Percentiles rank a stretch among this genome's conserved stretches.
These are phyloP conservation scores for Epinephelus cyanopodus DNA, from an alignment of 2,113 vertebrate species.

Conservation along the genomic window DNA sequence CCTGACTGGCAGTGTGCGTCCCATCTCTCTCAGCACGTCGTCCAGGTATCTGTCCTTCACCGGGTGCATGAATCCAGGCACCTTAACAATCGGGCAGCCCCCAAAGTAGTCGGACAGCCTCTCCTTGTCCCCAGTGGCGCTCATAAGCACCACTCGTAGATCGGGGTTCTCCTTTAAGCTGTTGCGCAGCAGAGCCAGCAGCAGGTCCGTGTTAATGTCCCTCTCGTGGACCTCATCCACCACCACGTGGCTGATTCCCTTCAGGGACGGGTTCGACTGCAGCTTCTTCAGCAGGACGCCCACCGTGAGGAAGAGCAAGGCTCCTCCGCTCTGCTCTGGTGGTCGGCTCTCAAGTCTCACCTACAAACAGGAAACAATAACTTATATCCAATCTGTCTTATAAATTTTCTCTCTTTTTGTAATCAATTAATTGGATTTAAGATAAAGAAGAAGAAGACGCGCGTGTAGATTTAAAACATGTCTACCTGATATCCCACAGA, in stretches of 20 bases:
- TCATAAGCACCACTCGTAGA: conserved; percentile 94
- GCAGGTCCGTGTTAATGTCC: conserved; percentile 96
- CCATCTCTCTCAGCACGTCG: conserved; percentile 91
- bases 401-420: too few species aligned
- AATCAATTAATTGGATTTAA: too few species aligned
- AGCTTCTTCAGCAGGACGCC: conserved; percentile 95
- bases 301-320: conserved; percentile 96
- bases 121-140: conserved; percentile 93
- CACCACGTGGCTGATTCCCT: conserved; percentile 94
- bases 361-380: conserved; percentile 38
- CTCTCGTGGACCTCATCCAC: conserved; percentile 98
- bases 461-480: too few species aligned
- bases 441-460: too few species aligned
- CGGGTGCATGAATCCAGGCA: conserved; percentile 97
- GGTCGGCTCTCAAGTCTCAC: conserved; percentile 94
- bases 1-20: conserved; percentile 48
- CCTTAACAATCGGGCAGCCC: conserved; percentile 89
- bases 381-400: not conserved
- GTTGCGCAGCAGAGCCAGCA: conserved; percentile 92
- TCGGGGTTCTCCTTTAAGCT: conserved; percentile 87
- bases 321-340: conserved; percentile 88
- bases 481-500: conserved; percentile 92
- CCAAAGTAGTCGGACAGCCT: conserved; percentile 93
- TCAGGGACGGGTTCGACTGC: conserved; percentile 90
- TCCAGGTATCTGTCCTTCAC: conserved; percentile 93